Evolutionary conservation across 2,888 invertebrate species (phyloP).

Genomic region (Hyalella azteca): DNA sequence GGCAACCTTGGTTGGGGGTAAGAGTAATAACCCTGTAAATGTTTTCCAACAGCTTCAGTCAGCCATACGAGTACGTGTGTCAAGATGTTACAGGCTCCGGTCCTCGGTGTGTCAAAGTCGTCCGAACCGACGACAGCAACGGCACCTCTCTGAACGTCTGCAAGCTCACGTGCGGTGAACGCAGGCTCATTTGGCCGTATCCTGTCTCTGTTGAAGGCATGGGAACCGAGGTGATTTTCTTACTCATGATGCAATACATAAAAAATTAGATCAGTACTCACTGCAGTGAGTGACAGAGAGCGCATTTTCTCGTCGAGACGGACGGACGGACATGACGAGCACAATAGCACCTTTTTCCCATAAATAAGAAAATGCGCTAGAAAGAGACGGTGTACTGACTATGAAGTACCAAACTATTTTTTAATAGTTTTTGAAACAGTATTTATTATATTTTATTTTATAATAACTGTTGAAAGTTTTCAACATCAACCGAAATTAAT

Average conservation of each 20-base stretch:
- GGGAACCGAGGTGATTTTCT: conserved; percentile 11
- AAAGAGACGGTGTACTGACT: too few species aligned
- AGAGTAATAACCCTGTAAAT: neutral
- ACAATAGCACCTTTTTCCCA: too few species aligned
- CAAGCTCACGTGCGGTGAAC: conserved; percentile 72
- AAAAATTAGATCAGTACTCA: neutral
- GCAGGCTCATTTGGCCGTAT: conserved; percentile 75
- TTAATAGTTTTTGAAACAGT: too few species aligned
- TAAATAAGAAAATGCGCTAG: too few species aligned
- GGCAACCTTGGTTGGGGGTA: neutral
- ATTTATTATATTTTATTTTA: too few species aligned
- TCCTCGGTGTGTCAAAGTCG: neutral
- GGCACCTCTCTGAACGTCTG: conserved; percentile 63
- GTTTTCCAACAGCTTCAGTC: neutral
- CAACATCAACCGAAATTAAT: too few species aligned
- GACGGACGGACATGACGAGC: too few species aligned
- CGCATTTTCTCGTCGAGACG: too few species aligned
- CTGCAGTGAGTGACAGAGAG: neutral
- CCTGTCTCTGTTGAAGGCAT: conserved; percentile 63
- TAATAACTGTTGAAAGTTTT: too few species aligned
- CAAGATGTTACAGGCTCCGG: neutral
- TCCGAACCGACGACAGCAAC: neutral
- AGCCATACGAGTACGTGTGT: conserved; percentile 9
- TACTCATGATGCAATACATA: too few species aligned
- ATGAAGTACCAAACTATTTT: too few species aligned